Base-by-base conservation (phyloP, 53 echinoderm and acorn worm genomes). In the Apostichopus leukothele region DNA sequence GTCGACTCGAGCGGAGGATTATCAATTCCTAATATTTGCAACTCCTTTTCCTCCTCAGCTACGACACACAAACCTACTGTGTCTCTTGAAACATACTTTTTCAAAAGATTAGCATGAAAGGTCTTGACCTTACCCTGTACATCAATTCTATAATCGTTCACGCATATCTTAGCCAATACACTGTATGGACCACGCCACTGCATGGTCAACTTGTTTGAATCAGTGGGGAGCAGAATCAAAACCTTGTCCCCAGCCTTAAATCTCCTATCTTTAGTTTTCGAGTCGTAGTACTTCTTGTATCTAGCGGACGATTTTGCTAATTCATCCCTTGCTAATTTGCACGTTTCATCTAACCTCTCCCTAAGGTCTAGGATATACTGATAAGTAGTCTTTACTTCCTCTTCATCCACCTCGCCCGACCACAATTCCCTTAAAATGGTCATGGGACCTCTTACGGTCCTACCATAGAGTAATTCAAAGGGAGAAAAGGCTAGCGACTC, bases 291-390 rank as follows among this genome's bases (percentile, higher is more conserved):
- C 7, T 26, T 22, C 73, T 84, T 90, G 14, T 83, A 84, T 51
- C 51, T 66, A 12, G n/a, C 74, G 9, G 84, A 66, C 6, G 90
- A 83, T 83, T 90, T 83, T 9, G 27, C 1, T 26, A 90, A 73
- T 68, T 90, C 90, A 21, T 83, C 63, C 39, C 50, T 12, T 50
- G 90, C 83, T 21, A 90, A 25, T 27, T 92, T 52, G 51, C 92
- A 92, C 11, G 92, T 92, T n/a, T 83, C 71, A 20, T 89, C 90
- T 6, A 93, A 52, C 19, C 84, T 74, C 0, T 75, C 75, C 60
- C 12, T 60, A 12, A 60, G 60, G 60, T 60, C 60, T 10, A 8
- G 60, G 12, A 60, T 12, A 60, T 60, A 60, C 12, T 60, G 9
- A 60, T 60, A 60, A 12, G 60, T 60, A 10, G 12, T 60, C 60